Evolutionary conservation across 2,797 vertebrate genomes (phyloP), one percentile per base, ranked within the genome.

Genomic region (Centropyge bicolor): DNA sequence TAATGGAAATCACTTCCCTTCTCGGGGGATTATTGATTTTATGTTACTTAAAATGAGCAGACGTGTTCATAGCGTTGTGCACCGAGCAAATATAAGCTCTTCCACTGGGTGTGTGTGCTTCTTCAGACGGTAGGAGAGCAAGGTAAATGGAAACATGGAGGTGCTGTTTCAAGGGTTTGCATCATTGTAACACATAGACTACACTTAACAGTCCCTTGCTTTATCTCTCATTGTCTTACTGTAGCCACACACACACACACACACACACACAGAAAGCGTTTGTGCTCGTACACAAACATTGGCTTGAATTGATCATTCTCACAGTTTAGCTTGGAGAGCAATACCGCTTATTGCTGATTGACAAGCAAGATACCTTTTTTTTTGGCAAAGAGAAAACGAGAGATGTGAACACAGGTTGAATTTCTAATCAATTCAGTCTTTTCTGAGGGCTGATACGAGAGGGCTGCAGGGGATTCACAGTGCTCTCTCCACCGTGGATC

Each of bases 81-180:
- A 22, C 49, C 11, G 5, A 67, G 45, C 41, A 56, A 78, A 85
- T 51, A 55, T 69, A 46, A 76, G 75, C 31, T 63, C 38, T 36
- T 70, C 65, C 40, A 13, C 41, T 5, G 20, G 12, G 27, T 78
- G 27, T 17, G 70, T 59, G 36, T 24, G 51, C 19, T 11, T 17
- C 27, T 49, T 60, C 10, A 40, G 63, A 46, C 8, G 6, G 20
- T 3, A 41, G 31, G 16, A 40, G 36, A 57, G 46, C 24, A 4
- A 22, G 59, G 67, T 55, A 35, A 81, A 72, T 43, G 59, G 61
- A 70, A 74, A 83, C 59, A 71, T 22, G 35, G 45, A 67, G 64
- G 73, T 69, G 59, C 69, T 45, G 81, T 91, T 91, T 88, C 88
- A 90, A 74, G 27, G 54, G 52, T 89, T 91, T 90, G 77, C 82